Evolutionary conservation across 2,797 vertebrate genomes (phyloP), one percentile per base, ranked within the genome.

Genomic region (Numenius phaeopus): DNA sequence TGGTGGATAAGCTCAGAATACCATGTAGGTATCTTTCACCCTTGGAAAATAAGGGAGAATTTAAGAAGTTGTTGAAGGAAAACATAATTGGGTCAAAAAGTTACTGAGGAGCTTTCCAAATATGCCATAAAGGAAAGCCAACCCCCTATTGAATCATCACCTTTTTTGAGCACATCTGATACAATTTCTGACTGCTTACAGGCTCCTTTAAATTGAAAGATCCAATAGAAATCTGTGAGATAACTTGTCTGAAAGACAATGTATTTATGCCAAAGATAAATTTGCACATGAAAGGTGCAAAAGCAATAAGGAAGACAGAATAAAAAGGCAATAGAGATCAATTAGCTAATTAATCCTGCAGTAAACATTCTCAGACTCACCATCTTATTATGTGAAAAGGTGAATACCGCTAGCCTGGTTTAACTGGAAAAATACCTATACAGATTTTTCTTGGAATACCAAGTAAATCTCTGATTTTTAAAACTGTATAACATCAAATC

Each of bases 281-380:
- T 85, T 83, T 89, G 46, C 34, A 18, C 54, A 76, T 82, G 46
- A 83, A 96, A 87, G 29, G 15, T 66, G 17, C 9, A 89, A 93
- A 80, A 89, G 22, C 49, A 90, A 23, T 58, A 80, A 89, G 19
- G 49, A 89, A 90, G 34, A 46, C 14, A 69, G 77, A 91, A 93
- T 32, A 89, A 19, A 90, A 85, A 85, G 29, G 29, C 19, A 92
- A 67, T 65, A 34, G 62, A 71, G 57, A 83, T 75, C 42, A 87
- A 88, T 89, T 91, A 92, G 39, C 22, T 94, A 96, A 92, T 94
- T 95, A 87, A 87, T 76, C 37, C 61, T 64, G 44, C 87, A 89
- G 34, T 29, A 92, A 89, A 84, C 16, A 37, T 73, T 81, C 15
- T 87, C 30, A 95, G 17, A 8, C 49, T 81, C 32, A 9, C 27